phyloP scores from a whole-genome alignment of 2,113 vertebrate genomes.

The Steatornis caripensis region DNA sequence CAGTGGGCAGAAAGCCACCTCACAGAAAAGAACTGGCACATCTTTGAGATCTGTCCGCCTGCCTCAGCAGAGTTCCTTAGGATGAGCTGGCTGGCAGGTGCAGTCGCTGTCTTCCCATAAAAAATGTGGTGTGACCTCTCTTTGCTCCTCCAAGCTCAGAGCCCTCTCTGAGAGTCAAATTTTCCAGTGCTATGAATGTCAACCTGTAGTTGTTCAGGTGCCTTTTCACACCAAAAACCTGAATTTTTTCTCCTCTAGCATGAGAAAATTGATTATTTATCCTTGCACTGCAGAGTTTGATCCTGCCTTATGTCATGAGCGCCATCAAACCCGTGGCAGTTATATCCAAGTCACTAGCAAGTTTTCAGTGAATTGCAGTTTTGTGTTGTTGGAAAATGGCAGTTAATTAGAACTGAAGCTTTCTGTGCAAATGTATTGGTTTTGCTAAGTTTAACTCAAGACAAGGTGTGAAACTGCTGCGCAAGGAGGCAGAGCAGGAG shows the following conservation, averaged over 20 bases:
- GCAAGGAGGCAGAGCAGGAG: background rate
- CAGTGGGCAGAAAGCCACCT: constrained; percentile 34
- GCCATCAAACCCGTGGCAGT: background rate
- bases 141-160: background rate
- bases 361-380: background rate
- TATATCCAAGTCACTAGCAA: background rate
- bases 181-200: background rate
- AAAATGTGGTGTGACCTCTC: background rate
- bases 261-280: constrained; percentile 33
- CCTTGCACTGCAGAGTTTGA: background rate
- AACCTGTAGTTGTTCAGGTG: background rate
- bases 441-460: constrained; percentile 48
- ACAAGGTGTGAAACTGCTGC: background rate
- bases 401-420: constrained; percentile 25
- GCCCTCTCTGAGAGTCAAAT: background rate
- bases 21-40: constrained; percentile 15
- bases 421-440: background rate
- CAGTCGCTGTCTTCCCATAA: background rate
- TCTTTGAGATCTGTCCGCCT: background rate
- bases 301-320: constrained; percentile 36
- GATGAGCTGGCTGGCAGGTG: constrained; percentile 28
- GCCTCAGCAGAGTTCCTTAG: background rate
- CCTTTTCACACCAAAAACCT: constrained; percentile 27
- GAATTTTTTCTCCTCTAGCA: background rate
- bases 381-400: constrained; percentile 32